Base-by-base conservation (phyloP, 2,113 vertebrate species). In the Bambusicola thoracicus region DNA sequence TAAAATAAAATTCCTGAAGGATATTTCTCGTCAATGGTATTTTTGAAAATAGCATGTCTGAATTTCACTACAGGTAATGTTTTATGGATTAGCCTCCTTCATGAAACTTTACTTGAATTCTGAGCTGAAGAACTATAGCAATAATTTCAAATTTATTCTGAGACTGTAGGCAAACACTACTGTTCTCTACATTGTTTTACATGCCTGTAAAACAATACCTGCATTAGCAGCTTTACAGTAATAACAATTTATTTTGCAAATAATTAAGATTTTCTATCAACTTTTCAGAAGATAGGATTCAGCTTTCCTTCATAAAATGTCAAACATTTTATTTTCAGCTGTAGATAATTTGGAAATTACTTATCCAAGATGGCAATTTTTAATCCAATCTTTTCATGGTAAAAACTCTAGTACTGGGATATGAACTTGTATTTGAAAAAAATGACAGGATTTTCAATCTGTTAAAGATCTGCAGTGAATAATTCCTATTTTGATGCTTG, bases 271-370 rank as follows among this genome's bases (percentile, higher is more conserved):
- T 2, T 41, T 48, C 16, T 18, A 53, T 9, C 24, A 94, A 72
- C 4, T 43, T 88, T 94, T 27, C 66, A 93, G 81, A 93, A 91
- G 74, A 61, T 84, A 92, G 56, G 41, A 48, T 81, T 85, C 63
- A 85, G 86, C 90, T 96, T 67, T 82, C 58, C 81, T 59, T 95
- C 70, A 89, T 58, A 72, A 32, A 81, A 65, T 79, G 68, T 27
- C 55, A 90, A 94, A 92, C 55, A 92, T 55, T 55, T 10, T 76
- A 73, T 91, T 95, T 94, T 27, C 83, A 43, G 8, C 48, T 61
- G 17, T 16, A 29, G 70, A 95, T 81, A 44, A 17, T 51, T 77
- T 5, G 78, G 27, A 95, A 87, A 93, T 89, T 85, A 93, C 62
- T 90, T 91, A 63, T 69, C 14, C 90, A 80, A 7, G 3, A 32